Base-by-base conservation (phyloP, 2,888 invertebrate genomes). In the Pantelozetes paolii region DNA sequence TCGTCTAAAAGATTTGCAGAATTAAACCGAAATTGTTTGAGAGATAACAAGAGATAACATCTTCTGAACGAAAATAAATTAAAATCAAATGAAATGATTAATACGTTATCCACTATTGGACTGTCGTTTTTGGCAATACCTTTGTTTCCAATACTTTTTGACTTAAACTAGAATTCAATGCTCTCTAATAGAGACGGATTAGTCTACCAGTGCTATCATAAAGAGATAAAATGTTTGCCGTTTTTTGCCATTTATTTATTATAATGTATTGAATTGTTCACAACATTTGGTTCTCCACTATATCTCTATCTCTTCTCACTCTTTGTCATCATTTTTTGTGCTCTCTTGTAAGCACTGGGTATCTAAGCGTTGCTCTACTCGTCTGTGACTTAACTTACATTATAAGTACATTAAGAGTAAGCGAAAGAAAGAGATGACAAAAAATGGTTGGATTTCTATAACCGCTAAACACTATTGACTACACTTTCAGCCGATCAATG, bases 361-460 rank as follows among this genome's bases (percentile, higher is more conserved):
- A n/a, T n/a, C 6, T 48, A 6, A 48, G 48, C 48, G 57, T 8
- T 57, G 20, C 57, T 57, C 57, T 57, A 11, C 13, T 57, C 2
- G 23, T 57, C n/a, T 57, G 28, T 6, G n/a, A 28, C 28, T 28
- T 23, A 28, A 11, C 8, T 62, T 62, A 32, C 32, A 64, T 36
- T 64, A 64, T 64, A 64, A 64, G 64, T 64, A 64, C 64, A 64
- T 64, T 64, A 64, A 23, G 28, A 32, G 36, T 36, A 30, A 5
- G 11, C 11, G 36, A 36, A 13, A 6, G 15, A 20, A 64, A 32
- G n/a, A 64, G n/a, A n/a, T n/a, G 36, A 36, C 36, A 32, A 36
- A 30, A 32, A 20, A n/a, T 36, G 32, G 9, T 32, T 18, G 8
- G 36, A 30, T 57, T 57, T 8, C 57, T 28, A 23, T 57, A 57